Percentiles rank a stretch among this genome's conserved stretches.
Evolutionary conservation across 2,113 vertebrate species (phyloP).

Genomic region (Sakesphorus luctuosus): DNA sequence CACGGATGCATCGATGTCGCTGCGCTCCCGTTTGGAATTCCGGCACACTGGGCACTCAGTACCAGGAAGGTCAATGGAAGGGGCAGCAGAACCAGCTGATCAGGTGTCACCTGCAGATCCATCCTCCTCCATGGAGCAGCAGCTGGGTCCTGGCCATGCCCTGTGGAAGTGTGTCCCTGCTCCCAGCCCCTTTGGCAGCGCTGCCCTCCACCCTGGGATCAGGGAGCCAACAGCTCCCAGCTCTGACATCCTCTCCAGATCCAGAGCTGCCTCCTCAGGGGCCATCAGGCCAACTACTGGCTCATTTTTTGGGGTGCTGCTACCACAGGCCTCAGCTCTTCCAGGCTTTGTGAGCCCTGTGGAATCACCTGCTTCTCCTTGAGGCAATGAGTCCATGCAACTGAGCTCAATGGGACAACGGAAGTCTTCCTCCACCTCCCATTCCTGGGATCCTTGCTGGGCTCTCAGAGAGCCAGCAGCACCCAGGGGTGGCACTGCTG

Average conservation of each 20-base stretch:
- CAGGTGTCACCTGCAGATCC: not conserved
- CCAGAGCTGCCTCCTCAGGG: not conserved
- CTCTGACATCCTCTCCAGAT: not conserved
- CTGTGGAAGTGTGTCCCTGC: not conserved
- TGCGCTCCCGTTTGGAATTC: not conserved
- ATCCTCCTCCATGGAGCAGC: not conserved
- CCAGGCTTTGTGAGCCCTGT: not conserved
- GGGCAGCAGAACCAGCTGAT: not conserved
- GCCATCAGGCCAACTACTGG: not conserved
- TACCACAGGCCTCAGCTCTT: not conserved
- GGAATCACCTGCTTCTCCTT: not conserved
- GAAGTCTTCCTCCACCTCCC: not conserved
- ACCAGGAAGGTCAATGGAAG: not conserved
- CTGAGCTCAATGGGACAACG: not conserved
- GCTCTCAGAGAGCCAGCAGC: not conserved
- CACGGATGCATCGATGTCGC: rapidly evolving
- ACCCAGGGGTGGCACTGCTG: not conserved
- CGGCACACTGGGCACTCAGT: not conserved
- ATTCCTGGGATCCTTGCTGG: not conserved
- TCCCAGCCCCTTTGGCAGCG: not conserved
- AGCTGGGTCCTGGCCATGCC: not conserved
- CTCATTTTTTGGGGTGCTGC: not conserved
- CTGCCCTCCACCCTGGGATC: not conserved
- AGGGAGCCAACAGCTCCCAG: not conserved
- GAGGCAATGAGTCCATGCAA: not conserved